Conservation (phyloP, 1,140 invertebrate species). For the Bombus turneri region DNA sequence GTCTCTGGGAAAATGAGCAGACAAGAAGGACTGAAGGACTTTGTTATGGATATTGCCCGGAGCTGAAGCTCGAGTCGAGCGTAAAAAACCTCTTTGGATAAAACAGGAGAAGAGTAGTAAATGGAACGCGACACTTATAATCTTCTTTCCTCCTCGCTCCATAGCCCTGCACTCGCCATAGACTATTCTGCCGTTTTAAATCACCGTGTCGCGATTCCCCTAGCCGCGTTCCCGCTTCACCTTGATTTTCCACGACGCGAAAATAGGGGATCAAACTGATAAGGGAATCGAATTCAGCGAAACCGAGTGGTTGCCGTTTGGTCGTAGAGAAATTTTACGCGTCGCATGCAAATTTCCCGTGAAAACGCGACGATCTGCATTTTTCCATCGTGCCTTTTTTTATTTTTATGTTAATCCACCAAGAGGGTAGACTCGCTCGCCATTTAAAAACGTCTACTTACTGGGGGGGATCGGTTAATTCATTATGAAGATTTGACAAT, state of each 20-base stretch:
- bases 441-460: neutral
- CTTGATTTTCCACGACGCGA: constrained; percentile 45
- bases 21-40: constrained; percentile 46
- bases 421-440: neutral
- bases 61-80: constrained; percentile 52
- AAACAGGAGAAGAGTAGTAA: constrained; percentile 55
- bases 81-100: constrained; percentile 60
- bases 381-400: neutral
- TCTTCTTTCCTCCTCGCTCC: constrained; percentile 58
- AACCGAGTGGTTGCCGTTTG: neutral
- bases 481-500: neutral
- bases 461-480: neutral
- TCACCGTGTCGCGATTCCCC: constrained; percentile 39
- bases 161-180: neutral
- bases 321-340: neutral
- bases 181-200: constrained; percentile 51
- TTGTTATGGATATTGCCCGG: constrained; percentile 71
- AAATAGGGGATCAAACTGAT: constrained; percentile 45
- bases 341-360: constrained; percentile 6
- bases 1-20: constrained; percentile 29
- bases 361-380: neutral
- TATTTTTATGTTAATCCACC: neutral
- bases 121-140: constrained; percentile 74
- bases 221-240: constrained; percentile 24
- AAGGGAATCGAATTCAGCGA: constrained; percentile 43